Conservation (phyloP, 2,888 invertebrate genomes). For the Clunio marinus region DNA sequence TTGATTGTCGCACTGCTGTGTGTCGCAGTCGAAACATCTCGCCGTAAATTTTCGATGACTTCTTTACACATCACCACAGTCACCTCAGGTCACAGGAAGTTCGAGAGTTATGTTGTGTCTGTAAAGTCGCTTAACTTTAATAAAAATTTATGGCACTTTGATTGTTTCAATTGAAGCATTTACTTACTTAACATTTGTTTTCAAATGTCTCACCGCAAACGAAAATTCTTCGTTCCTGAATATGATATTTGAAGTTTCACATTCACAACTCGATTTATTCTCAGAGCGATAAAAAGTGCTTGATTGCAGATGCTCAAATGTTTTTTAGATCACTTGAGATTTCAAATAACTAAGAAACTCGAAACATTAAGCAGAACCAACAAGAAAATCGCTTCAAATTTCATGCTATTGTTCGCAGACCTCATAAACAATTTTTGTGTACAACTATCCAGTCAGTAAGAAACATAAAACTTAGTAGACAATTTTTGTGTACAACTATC, state of each 20-base stretch:
- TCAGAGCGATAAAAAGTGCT: neutral
- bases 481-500: neutral
- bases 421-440: constrained; percentile 1
- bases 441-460: neutral
- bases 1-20: neutral
- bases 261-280: too few species aligned
- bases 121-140: neutral
- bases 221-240: neutral
- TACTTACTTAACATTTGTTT: too few species aligned
- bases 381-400: neutral
- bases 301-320: constrained; percentile 3
- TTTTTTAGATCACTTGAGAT: neutral
- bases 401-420: constrained; percentile 10
- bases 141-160: neutral
- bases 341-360: too few species aligned
- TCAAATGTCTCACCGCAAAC: neutral
- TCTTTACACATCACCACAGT: too few species aligned
- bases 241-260: too few species aligned
- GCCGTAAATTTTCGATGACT: neutral
- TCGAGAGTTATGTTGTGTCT: neutral
- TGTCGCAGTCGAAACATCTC: neutral
- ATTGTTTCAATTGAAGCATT: constrained; percentile 3
- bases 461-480: neutral
- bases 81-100: neutral
- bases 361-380: neutral